Evolutionary conservation across 1,140 invertebrate species (phyloP), one percentile per base, ranked within the genome.

Genomic region (Drosophila erecta): DNA sequence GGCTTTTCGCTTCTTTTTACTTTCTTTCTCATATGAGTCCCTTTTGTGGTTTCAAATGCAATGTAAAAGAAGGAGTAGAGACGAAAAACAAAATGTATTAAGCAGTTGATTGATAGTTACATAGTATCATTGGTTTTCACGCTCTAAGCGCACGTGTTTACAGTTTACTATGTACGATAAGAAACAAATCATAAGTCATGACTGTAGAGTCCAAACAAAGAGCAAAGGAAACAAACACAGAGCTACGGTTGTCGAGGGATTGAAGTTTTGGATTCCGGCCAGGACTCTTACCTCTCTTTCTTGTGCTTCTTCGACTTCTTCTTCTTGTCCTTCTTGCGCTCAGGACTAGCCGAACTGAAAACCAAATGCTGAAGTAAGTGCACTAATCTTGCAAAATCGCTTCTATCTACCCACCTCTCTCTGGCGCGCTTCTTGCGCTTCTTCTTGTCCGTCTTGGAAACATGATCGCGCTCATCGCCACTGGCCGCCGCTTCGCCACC

Each of bases 281-380:
- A 44, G 38, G 33, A 17, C 40, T 40, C 84, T 93, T 93, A 95
- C 95, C 94, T 95, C 71, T 95, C 94, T 93, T 95, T 95, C 90
- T 95, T 95, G 76, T 94, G 94, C 85, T 94, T 95, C 90, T 95
- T 95, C 0, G 94, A 94, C 89, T 95, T 95, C 90, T 95, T 95
- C 93, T 95, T 95, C 81, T 94, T 94, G 33, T 94, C 93, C 87
- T 95, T 95, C 81, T 94, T 95, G 14, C 93, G 92, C 85, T 95
- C 95, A 75, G 94, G 94, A 79, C 93, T 93, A 11, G 94, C 94
- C 57, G 93, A 92, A 78, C 95, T 95, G 4, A 0, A 30, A 24
- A 7, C 3, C 0, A 27, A 10, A 41, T 6, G 27, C 1, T 6
- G 0, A 33, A 30, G 27, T 49, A 11, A 33, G 5, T 49, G 2